Evolutionary conservation across 2,113 vertebrate species (phyloP).

Genomic region (Lasiurus borealis): DNA sequence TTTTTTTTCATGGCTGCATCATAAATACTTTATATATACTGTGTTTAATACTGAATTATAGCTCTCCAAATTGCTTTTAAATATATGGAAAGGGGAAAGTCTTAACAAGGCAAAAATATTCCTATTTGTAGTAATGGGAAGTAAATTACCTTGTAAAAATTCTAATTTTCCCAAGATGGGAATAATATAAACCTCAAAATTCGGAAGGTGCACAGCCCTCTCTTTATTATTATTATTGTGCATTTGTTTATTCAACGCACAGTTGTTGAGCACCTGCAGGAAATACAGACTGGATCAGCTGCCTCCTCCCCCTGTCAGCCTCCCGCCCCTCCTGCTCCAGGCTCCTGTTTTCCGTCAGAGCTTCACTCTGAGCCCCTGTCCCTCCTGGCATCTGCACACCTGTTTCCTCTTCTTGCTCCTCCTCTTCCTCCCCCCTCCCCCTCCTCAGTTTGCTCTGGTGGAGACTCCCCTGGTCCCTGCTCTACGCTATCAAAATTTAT

Average conservation of each 20-base stretch:
- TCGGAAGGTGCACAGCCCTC: background rate
- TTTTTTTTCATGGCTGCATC: constrained; percentile 36
- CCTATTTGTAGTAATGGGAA: constrained; percentile 43
- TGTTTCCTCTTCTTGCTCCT: background rate
- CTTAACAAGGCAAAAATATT: constrained; percentile 38
- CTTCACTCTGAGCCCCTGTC: background rate
- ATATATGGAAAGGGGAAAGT: background rate
- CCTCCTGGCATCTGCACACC: background rate
- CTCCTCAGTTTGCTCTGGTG: background rate
- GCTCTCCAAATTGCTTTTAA: constrained; percentile 57
- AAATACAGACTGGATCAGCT: background rate
- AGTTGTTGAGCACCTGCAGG: background rate
- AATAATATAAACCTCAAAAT: constrained; percentile 36
- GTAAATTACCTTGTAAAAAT: constrained; percentile 55
- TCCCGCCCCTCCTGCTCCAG: background rate
- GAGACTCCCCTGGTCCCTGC: background rate
- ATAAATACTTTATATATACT: constrained; percentile 56
- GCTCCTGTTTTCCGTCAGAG: background rate
- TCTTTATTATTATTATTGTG: background rate
- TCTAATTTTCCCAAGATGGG: constrained; percentile 52
- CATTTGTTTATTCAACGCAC: background rate
- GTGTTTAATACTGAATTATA: constrained; percentile 59
- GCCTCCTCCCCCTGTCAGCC: background rate
- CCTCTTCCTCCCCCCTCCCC: background rate
- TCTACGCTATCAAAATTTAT: background rate